Conservation (phyloP, 2,888 invertebrate genomes). For the Liposcelis brunnea region DNA sequence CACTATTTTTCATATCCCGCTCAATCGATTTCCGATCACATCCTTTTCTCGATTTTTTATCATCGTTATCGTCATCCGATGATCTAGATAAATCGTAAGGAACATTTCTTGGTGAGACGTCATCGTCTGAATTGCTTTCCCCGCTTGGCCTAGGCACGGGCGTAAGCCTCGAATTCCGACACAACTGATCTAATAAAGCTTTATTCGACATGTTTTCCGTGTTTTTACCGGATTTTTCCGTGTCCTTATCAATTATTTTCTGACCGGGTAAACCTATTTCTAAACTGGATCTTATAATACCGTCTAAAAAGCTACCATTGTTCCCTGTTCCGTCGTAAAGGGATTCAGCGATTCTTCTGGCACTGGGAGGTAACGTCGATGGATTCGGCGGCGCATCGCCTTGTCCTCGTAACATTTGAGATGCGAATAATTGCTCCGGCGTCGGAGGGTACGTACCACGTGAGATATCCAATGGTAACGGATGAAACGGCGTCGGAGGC, state of each 20-base stretch:
- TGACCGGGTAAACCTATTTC: constrained; percentile 39
- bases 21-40: too few species aligned
- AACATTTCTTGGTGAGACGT: constrained; percentile 11
- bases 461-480: constrained; percentile 32
- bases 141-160: constrained; percentile 29
- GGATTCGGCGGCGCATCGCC: constrained; percentile 19
- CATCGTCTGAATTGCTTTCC: constrained; percentile 16
- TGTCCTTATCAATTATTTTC: constrained; percentile 7
- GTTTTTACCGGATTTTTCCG: constrained; percentile 8
- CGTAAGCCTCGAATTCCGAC: constrained; percentile 37
- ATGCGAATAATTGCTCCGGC: constrained; percentile 53
- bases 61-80: constrained; percentile 7
- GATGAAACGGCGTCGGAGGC: constrained; percentile 42
- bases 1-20: neutral
- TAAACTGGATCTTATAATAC: constrained; percentile 64
- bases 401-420: constrained; percentile 58
- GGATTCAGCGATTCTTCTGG: constrained; percentile 43
- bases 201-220: constrained; percentile 39
- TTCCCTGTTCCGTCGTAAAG: constrained; percentile 45
- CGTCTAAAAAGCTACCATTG: constrained; percentile 65
- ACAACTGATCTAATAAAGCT: constrained; percentile 46
- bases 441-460: constrained; percentile 33
- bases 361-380: constrained; percentile 18
- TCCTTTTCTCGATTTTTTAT: neutral
- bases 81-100: constrained; percentile 9